Evolutionary conservation across 2,797 vertebrate species (phyloP).

Genomic region (Etheostoma nigrum): DNA sequence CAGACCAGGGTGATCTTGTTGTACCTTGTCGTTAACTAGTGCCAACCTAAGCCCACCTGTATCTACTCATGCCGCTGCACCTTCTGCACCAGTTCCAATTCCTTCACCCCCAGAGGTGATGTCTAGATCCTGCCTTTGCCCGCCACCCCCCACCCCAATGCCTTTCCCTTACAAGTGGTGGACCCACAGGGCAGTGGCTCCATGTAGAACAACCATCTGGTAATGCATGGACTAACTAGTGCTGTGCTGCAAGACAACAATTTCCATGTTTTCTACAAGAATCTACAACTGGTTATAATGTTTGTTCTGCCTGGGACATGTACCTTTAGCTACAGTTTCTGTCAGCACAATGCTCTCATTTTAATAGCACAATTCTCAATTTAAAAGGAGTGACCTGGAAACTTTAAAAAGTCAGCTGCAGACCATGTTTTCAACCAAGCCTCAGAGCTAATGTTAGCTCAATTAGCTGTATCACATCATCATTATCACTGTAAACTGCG

Average conservation of each 20-base stretch:
- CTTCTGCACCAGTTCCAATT: too few species aligned
- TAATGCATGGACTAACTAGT: background rate
- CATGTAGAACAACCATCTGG: too few species aligned
- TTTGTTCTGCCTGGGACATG: too few species aligned
- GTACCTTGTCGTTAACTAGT: too few species aligned
- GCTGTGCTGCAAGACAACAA: background rate
- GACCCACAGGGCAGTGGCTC: too few species aligned
- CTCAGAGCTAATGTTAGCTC: background rate
- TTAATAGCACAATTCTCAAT: background rate
- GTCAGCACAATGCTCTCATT: background rate
- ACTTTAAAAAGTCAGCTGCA: background rate
- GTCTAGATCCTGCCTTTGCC: too few species aligned
- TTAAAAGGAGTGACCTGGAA: background rate
- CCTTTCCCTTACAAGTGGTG: too few species aligned
- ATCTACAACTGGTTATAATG: background rate
- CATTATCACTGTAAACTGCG: background rate
- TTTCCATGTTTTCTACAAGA: background rate
- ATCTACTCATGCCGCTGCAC: too few species aligned
- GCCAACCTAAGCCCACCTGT: too few species aligned
- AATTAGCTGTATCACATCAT: background rate
- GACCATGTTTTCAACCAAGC: background rate
- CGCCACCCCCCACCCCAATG: too few species aligned
- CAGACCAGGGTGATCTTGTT: too few species aligned
- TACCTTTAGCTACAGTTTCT: background rate
- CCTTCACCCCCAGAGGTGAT: too few species aligned